A percentile compares a stretch with the other conserved stretches of the same genome.
phyloP scores from a whole-genome alignment of 64 coral and sea anemone genomes.

The Dendronephthya gigantea region DNA sequence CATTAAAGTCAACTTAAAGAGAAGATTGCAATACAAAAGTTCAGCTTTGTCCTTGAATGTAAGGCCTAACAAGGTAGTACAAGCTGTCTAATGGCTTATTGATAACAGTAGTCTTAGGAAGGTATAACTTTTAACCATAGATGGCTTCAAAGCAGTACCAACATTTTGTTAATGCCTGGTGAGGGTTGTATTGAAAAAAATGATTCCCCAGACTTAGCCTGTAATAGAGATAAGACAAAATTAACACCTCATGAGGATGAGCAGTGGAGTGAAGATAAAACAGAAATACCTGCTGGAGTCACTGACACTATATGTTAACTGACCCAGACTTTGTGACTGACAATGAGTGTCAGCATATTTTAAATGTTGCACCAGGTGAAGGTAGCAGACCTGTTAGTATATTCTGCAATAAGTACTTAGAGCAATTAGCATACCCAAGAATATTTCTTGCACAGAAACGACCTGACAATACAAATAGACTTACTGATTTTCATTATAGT shows the following conservation, averaged over 20 bases:
- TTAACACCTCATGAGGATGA: background rate
- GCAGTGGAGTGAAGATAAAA: background rate
- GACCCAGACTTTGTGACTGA: background rate
- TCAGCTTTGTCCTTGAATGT: conserved; percentile 14
- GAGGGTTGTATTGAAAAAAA: background rate
- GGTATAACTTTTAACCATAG: background rate
- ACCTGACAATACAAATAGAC: no score
- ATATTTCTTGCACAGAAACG: no score
- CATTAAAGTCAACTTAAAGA: conserved; percentile 5
- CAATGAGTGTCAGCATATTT: background rate
- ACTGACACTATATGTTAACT: background rate
- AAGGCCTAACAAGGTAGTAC: background rate
- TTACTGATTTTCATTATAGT: no score
- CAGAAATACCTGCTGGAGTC: background rate
- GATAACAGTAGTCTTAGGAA: background rate
- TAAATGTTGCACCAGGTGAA: no score
- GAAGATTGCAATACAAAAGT: conserved; percentile 17
- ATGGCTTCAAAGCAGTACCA: background rate
- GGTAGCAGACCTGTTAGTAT: no score
- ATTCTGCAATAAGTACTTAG: no score
- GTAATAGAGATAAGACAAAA: no score
- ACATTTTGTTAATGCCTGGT: background rate
- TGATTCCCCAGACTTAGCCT: background rate
- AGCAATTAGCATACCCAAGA: no score
- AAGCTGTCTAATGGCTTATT: background rate